Percentiles rank a stretch among this genome's conserved stretches.
These are phyloP conservation scores for Sternarchorhynchus goeldii DNA, from an alignment of 2,797 vertebrate genomes.

Conservation along the genomic window DNA sequence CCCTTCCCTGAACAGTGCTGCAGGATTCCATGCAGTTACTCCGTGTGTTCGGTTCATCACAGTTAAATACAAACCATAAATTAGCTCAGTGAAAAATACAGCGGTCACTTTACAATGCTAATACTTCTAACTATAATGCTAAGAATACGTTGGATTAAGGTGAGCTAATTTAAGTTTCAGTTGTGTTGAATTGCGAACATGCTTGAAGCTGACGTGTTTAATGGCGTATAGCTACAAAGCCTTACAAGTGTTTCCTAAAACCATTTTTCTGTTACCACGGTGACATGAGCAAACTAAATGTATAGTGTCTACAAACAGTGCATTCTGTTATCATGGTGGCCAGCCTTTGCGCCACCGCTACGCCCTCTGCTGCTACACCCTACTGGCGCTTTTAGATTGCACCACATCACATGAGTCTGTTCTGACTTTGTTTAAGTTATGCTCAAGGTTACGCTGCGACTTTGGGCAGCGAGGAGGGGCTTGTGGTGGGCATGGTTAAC, in stretches of 20 bases:
- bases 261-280: no score
- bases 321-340: background rate
- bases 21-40: background rate
- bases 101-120: no score
- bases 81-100: no score
- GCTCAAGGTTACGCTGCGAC: background rate
- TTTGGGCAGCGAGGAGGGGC: constrained; percentile 10
- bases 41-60: no score
- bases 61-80: no score
- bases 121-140: no score
- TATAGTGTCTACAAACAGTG: constrained; percentile 38
- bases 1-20: background rate
- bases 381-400: constrained; percentile 11
- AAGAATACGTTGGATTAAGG: no score
- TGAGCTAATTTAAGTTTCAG: no score
- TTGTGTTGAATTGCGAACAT: no score
- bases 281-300: background rate
- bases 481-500: constrained; percentile 3
- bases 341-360: constrained; percentile 26
- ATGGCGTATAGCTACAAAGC: no score
- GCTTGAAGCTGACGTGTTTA: no score
- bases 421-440: constrained; percentile 31
- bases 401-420: constrained; percentile 23
- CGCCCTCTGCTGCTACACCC: background rate
- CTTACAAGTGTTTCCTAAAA: no score